Conservation (phyloP, 1,140 invertebrate genomes). For the Saccostrea echinata region DNA sequence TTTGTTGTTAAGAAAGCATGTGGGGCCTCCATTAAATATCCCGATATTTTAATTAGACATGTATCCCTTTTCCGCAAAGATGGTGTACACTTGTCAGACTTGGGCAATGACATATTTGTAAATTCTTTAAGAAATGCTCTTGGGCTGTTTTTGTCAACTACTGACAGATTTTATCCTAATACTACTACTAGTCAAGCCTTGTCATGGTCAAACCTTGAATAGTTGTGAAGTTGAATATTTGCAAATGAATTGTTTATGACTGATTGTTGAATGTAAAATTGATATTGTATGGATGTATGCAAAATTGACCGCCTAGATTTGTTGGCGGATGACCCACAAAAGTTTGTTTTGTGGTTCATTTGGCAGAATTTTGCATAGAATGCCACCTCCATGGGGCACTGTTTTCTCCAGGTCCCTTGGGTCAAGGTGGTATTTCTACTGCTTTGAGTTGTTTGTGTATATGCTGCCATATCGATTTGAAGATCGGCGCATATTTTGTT, state of each 20-base stretch:
- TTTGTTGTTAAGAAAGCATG: background rate
- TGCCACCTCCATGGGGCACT: no score
- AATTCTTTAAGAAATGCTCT: background rate
- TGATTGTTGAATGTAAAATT: no score
- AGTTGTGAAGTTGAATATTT: background rate
- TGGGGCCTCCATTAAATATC: background rate
- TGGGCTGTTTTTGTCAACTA: background rate
- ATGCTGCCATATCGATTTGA: no score
- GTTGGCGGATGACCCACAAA: background rate
- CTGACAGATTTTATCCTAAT: background rate
- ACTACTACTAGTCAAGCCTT: background rate
- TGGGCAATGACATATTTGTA: background rate
- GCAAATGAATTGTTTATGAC: background rate
- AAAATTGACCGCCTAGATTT: slow-evolving; percentile 1
- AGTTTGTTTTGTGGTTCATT: background rate
- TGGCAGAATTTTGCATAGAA: no score
- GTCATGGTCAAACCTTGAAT: background rate
- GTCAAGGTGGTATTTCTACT: no score
- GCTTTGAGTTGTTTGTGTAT: no score
- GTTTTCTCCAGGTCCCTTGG: no score
- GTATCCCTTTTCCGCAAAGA: background rate
- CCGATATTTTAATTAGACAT: background rate
- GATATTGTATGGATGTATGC: no score
- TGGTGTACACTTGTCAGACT: background rate
- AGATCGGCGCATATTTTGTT: no score